Base-by-base conservation (phyloP, 64 coral and sea anemone genomes). In the Dendrophyllia cribrosa region DNA sequence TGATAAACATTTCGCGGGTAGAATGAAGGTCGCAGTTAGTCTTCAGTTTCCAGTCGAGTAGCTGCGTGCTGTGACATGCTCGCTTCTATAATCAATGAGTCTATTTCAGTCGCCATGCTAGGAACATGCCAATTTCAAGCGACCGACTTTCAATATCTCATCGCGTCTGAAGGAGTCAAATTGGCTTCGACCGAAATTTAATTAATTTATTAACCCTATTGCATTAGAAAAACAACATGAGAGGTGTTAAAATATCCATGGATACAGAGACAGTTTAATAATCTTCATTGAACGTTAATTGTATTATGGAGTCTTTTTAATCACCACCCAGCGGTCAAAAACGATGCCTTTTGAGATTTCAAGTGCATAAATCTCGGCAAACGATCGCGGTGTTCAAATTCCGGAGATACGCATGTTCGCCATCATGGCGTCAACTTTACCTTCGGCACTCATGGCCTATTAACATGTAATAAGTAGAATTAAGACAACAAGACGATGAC, bases 251-350 rank as follows among this genome's bases (percentile, higher is more conserved):
- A 23, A 92, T 86, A 89, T 89, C 95, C 91, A 93, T 89, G 95
- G 76, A 88, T 85, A 95, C 88, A 82, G 73, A 93, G 59, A 71
- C 67, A 76, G 84, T 93, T 93, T 93, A 93, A 96, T 96, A 88
- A 93, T 75, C 70, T 89, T 96, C 72, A 96, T 93, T 96, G 90
- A 58, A 24, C 72, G 69, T 70, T 96, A 96, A 96, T 88, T 95
- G 93, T 95, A 95, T 91, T 91, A 86, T 66, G 53, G 82, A 91
- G 81, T 91, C 89, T 73, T 87, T 90, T 95, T 95, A 95, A 95
- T 95, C 76, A 94, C 88, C 80, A 67, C 74, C 83, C 70, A 89
- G 79, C 82, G 56, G 58, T 83, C 74, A 82, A 76, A 94, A 34
- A 93, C 67, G 70, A 78, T 84, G 70, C 21, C 78, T 80, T 89